A percentile compares a stretch with the other conserved stretches of the same genome.
Conservation (phyloP, 2,113 vertebrate genomes). For the Genyomyrus donnyi region DNA sequence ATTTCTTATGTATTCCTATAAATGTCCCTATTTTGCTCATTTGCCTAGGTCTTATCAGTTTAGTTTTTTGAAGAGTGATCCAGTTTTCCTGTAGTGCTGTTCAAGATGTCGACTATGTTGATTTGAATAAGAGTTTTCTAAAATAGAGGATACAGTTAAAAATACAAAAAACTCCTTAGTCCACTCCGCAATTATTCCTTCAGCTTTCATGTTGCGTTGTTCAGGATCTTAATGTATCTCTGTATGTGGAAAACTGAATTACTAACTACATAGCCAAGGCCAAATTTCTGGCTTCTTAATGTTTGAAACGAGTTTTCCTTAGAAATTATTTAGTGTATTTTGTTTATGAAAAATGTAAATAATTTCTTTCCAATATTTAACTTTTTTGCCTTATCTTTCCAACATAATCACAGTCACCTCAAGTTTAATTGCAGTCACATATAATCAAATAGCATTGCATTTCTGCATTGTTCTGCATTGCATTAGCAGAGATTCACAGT, state of each 20-base stretch:
- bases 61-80: neutral
- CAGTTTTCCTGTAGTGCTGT: neutral
- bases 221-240: neutral
- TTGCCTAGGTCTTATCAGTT: neutral
- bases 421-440: constrained; percentile 1
- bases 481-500: neutral
- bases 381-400: neutral
- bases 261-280: neutral
- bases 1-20: neutral
- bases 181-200: neutral
- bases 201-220: neutral
- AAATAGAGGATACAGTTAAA: constrained; percentile 1
- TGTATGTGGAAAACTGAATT: constrained; percentile 1
- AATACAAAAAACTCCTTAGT: constrained; percentile 4
- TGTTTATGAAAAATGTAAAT: neutral
- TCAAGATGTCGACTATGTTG: neutral
- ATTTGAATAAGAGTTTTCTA: neutral
- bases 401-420: neutral
- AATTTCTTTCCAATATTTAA: neutral
- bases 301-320: neutral
- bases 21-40: neutral
- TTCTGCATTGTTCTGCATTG: neutral
- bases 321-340: neutral
- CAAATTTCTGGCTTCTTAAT: neutral
- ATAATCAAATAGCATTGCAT: neutral